phyloP scores from a whole-genome alignment of 2,113 vertebrate genomes.

The Varanus komodoensis region DNA sequence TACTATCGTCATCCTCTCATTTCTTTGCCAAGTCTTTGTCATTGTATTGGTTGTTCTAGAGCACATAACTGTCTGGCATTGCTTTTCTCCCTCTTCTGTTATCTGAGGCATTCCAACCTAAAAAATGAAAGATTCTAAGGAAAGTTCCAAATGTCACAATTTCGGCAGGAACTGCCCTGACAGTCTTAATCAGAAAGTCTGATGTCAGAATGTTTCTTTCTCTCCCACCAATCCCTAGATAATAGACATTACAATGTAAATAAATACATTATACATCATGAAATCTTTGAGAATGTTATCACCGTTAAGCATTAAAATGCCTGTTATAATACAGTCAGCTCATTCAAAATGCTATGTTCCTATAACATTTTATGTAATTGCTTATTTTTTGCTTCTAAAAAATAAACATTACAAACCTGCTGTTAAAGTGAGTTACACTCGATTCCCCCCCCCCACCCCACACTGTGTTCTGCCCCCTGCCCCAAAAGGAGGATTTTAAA shows the following conservation, averaged over 20 bases:
- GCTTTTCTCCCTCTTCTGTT: neutral
- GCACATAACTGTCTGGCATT: constrained; percentile 48
- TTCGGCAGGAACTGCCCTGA: constrained; percentile 45
- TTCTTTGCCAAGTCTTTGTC: constrained; percentile 37
- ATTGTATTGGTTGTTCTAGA: constrained; percentile 33
- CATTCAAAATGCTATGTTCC: constrained; percentile 70
- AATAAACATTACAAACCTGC: constrained; percentile 63
- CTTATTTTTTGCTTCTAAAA: constrained; percentile 62
- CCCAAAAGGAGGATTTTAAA: constrained; percentile 51
- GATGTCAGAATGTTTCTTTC: neutral
- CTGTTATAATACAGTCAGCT: constrained; percentile 72
- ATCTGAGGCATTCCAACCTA: neutral
- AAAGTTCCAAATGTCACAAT: constrained; percentile 51
- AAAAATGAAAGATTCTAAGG: constrained; percentile 32
- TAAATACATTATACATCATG: constrained; percentile 59
- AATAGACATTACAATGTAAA: constrained; percentile 47
- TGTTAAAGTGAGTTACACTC: constrained; percentile 63
- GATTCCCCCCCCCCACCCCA: constrained; percentile 38
- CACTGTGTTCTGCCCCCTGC: constrained; percentile 54
- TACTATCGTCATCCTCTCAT: neutral
- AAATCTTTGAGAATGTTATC: constrained; percentile 61
- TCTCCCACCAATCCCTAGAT: constrained; percentile 20
- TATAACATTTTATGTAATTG: constrained; percentile 65
- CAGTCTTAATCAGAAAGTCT: constrained; percentile 44
- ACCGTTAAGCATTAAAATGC: constrained; percentile 51